phyloP scores from a whole-genome alignment of 2,888 invertebrate genomes.

The Lymantria dispar region DNA sequence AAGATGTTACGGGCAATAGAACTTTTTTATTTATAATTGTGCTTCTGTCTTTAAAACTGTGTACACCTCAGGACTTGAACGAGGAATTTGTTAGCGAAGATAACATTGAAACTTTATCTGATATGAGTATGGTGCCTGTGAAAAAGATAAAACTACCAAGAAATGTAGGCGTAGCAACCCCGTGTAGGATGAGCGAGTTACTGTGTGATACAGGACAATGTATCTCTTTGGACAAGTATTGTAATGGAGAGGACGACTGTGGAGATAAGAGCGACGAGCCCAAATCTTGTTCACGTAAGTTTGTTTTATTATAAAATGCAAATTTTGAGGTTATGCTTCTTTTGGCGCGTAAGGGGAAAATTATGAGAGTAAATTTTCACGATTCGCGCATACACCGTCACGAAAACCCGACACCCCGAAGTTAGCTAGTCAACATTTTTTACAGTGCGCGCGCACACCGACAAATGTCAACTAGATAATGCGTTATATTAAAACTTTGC shows the following conservation, averaged over 20 bases:
- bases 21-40: constrained; percentile 72
- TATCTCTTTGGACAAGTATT: constrained; percentile 88
- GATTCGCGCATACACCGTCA: too few species aligned
- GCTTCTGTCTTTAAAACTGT: constrained; percentile 67
- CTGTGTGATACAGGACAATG: constrained; percentile 86
- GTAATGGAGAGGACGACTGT: constrained; percentile 90
- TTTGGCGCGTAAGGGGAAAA: too few species aligned
- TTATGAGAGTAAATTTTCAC: too few species aligned
- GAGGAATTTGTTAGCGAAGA: constrained; percentile 72
- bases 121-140: constrained; percentile 52
- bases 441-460: too few species aligned
- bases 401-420: too few species aligned
- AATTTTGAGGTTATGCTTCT: too few species aligned
- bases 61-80: constrained; percentile 71
- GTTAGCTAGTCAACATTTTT: too few species aligned
- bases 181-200: constrained; percentile 84
- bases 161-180: constrained; percentile 42
- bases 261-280: constrained; percentile 90
- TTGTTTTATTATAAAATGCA: constrained; percentile 12
- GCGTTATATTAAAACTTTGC: too few species aligned
- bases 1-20: constrained; percentile 61
- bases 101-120: constrained; percentile 50
- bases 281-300: constrained; percentile 90
- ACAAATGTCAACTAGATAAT: not conserved
- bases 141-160: constrained; percentile 58